Base-by-base conservation (phyloP, 2,888 invertebrate genomes). In the Philereme vetulata region DNA sequence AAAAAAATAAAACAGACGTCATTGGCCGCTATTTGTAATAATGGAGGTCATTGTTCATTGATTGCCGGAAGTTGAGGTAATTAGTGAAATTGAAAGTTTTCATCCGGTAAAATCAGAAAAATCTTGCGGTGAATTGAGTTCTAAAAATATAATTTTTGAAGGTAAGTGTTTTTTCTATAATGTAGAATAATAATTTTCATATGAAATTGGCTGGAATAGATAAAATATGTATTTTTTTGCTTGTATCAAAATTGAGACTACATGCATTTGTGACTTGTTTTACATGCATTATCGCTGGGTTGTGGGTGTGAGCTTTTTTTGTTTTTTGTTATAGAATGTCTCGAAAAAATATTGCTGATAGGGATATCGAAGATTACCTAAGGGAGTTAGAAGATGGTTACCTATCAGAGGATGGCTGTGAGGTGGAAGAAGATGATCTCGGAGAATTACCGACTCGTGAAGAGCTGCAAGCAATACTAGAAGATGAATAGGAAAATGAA, bases 321-420 rank as follows among this genome's bases (percentile, higher is more conserved):
- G 44, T 58, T 46, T 53, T 58, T 60, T 63, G 52, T 58, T 66
- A 50, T 61, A 66, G 62, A 66, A 62, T 62, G 65, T 51, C 62
- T 61, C 60, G 64, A 60, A 57, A 54, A 57, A 60, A 54, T 58
- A 60, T 66, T 51, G 50, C 59, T 53, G 61, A 61, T 63, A 63
- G 48, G 56, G 61, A 63, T 58, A 63, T 66, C 49, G 62, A 63
- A 66, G 61, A 63, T 66, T 63, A 56, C 55, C 58, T 62, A 51
- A 53, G 60, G 51, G 58, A 56, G 53, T 66, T 66, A 63, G 61
- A 66, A 63, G 56, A 50, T 63, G 62, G 65, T 55, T 54, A 62
- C 56, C 51, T 65, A 60, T 65, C 60, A 40, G 62, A 65, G 50
- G 62, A 62, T 54, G 48, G 54, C 54, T 55, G 50, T 51, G 60